Evolutionary conservation across 2,797 vertebrate species (phyloP).

Genomic region (Tympanoctomys barrerae): DNA sequence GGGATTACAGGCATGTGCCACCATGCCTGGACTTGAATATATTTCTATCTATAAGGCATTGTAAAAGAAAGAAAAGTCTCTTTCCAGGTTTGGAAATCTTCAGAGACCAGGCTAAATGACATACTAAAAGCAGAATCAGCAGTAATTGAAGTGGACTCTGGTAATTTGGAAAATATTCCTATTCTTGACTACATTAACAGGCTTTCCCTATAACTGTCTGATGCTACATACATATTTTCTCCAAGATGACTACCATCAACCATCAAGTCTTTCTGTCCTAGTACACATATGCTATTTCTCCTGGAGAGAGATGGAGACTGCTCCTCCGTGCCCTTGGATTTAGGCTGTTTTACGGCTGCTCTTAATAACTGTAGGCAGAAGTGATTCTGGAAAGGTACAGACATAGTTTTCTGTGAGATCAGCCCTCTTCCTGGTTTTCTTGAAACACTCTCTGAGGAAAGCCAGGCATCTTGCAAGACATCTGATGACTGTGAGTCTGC

Average conservation of each 20-base stretch:
- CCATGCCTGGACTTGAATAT: neutral
- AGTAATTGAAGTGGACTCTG: neutral
- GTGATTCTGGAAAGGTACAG: neutral
- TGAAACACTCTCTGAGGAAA: neutral
- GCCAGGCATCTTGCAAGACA: neutral
- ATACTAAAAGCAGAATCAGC: neutral
- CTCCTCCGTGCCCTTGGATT: neutral
- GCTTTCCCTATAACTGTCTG: neutral
- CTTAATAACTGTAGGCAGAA: neutral
- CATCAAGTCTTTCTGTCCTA: neutral
- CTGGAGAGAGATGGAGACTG: neutral
- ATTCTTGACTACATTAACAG: neutral
- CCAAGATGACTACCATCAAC: neutral
- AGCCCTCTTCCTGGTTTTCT: constrained; percentile 10
- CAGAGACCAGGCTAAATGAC: neutral
- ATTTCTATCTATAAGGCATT: neutral
- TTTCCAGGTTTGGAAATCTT: constrained; percentile 41
- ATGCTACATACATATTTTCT: neutral
- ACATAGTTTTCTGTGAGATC: constrained; percentile 15
- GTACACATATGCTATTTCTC: neutral
- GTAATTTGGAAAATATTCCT: constrained; percentile 20
- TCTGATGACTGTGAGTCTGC: neutral
- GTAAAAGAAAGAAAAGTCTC: neutral
- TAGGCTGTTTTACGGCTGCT: neutral
- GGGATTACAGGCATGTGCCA: no score